These are phyloP conservation scores for Porites lutea DNA, from an alignment of 64 coral and sea anemone species.

Conservation along the genomic window DNA sequence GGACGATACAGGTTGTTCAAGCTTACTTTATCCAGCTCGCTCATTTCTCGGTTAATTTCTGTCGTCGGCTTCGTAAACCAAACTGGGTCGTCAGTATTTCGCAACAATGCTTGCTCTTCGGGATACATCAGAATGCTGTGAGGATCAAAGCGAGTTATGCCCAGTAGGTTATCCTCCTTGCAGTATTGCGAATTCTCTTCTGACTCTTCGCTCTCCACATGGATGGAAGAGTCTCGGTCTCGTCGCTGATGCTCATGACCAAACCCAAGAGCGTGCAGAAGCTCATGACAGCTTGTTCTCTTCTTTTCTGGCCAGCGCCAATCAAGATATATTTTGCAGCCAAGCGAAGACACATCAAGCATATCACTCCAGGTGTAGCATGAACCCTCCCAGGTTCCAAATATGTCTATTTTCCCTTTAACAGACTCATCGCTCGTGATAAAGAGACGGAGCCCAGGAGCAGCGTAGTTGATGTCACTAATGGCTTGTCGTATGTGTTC, in stretches of 20 bases:
- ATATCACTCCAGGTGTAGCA: neutral
- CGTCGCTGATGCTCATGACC: conserved; percentile 31
- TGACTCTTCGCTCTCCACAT: too few relatives aligned
- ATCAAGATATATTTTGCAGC: neutral
- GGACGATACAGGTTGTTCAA: neutral
- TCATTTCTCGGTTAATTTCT: neutral
- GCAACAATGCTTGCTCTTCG: neutral
- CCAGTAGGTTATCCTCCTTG: neutral
- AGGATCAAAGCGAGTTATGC: neutral
- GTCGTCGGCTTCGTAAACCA: neutral
- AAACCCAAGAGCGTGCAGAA: conserved; percentile 14
- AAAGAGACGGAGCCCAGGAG: neutral
- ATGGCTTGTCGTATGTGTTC: neutral
- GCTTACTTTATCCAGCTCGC: neutral
- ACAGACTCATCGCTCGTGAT: neutral
- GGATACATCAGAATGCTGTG: neutral
- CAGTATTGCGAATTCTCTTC: neutral
- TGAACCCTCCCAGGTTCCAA: neutral
- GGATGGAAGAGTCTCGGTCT: neutral
- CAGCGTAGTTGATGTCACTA: neutral
- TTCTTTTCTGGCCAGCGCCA: neutral
- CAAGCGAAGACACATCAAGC: neutral
- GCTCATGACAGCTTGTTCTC: conserved; percentile 33
- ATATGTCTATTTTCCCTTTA: neutral
- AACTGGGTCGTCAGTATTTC: neutral